These are phyloP conservation scores for Alethe castanea DNA, from an alignment of 2,113 vertebrate genomes.

Conservation along the genomic window DNA sequence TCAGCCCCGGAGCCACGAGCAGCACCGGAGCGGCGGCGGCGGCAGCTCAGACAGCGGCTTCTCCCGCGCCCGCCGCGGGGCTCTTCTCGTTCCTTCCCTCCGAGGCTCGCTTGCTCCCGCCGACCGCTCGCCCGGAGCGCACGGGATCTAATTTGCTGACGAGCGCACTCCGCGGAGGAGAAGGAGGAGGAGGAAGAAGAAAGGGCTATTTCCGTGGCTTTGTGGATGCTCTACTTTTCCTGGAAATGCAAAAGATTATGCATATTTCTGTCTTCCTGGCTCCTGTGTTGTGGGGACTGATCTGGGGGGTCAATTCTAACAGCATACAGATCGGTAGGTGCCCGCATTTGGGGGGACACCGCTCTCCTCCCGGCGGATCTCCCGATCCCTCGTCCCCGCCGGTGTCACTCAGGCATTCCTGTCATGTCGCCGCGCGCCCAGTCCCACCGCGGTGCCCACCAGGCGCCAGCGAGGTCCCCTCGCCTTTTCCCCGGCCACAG, in stretches of 20 bases:
- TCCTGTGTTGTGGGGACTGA: slow-evolving; percentile 88
- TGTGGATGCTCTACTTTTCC: slow-evolving; percentile 84
- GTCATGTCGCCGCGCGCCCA: neutral
- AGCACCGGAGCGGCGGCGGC: slow-evolving; percentile 41
- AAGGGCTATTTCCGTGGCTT: slow-evolving; percentile 51
- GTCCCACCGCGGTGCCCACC: neutral
- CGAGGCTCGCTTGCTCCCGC: slow-evolving; percentile 18
- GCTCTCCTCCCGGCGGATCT: neutral
- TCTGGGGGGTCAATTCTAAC: slow-evolving; percentile 86
- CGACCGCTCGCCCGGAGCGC: slow-evolving; percentile 70
- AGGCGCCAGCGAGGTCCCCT: neutral
- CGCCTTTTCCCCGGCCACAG: neutral
- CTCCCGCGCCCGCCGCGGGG: neutral
- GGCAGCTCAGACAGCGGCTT: slow-evolving; percentile 13
- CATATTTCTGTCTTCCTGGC: slow-evolving; percentile 86
- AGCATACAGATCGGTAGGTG: slow-evolving; percentile 96
- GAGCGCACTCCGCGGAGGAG: slow-evolving; percentile 48
- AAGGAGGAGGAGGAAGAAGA: neutral
- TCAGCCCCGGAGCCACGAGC: slow-evolving; percentile 66
- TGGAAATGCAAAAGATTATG: slow-evolving; percentile 95
- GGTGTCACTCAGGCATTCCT: neutral
- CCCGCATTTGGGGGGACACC: neutral
- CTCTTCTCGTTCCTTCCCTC: neutral
- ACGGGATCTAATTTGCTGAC: slow-evolving; percentile 79
- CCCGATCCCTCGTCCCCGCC: neutral